Evolutionary conservation across 2,113 vertebrate genomes (phyloP), one percentile per base, ranked within the genome.

Genomic region (Microcebus jonahi): DNA sequence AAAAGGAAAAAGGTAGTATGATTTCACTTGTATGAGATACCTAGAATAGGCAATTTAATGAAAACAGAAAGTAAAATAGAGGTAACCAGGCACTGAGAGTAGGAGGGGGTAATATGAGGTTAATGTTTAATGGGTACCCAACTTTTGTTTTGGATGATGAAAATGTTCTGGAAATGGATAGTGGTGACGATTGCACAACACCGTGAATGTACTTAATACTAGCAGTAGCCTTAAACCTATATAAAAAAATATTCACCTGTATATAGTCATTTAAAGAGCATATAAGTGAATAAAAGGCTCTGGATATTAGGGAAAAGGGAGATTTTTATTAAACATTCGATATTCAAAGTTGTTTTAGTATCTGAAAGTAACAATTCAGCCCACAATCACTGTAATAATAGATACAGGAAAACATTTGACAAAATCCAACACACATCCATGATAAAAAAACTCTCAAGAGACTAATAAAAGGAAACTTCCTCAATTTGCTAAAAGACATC

Each of bases 81-180:
- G 8, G 11, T 29, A 15, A 27, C n/a, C 1, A 31, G 18, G 21
- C 5, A 2, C 18, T 4, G 2, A 17, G 42, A 0, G 20, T 45
- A 27, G 15, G 2, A 27, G 15, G 1, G 18, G 29, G 10, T 31
- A 75, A 85, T 27, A 18, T 25, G 17, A 4, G 6, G 4, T 31
- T 23, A 1, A 6, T 31, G 42, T 31, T 45, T n/a, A n/a, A 25
- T 63, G n/a, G 3, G 21, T 70, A 42, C 5, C 61, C 34, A 70
- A 31, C 12, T 55, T 34, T 34, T 71, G 59, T 63, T 63, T 55
- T 39, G 31, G 10, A 63, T 71, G 39, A 81, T 14, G 23, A 50
- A 55, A 57, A 39, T 86, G 0, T 65, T 59, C 65, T 68, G 57
- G 53, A 94, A 57, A 75, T 61, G 11, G 25, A 57, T 45, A 80